Evolutionary conservation across 2,888 invertebrate genomes (phyloP), one percentile per base, ranked within the genome.

Genomic region (Temnothorax unifasciatus): DNA sequence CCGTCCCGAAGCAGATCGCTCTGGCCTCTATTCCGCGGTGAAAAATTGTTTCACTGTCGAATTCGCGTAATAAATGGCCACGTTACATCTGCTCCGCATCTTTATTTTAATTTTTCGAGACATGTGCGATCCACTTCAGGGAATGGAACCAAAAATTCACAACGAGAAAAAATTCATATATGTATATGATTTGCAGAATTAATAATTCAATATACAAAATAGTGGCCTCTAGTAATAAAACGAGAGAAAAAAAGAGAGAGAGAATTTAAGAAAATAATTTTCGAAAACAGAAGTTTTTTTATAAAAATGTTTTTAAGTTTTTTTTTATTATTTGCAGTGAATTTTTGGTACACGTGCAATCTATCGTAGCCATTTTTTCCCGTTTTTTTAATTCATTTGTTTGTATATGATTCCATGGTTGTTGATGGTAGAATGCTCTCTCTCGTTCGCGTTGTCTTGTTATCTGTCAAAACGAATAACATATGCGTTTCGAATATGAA

Each of bases 381-480:
- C 44, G 59, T 79, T 59, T 52, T 41, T 52, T 38, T 34, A 25
- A 47, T 73, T 29, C 29, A 29, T 29, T 29, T 73, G 38, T 81
- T 81, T 81, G 25, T 38, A 38, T 18, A 50, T 73, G 34, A 68
- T 57, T 61, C 44, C 29, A 54, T 54, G n/a, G 29, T 21, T 73
- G 59, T 79, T 79, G 69, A 68, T 77, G 44, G 79, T 47, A 73
- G 34, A 34, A 34, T 59, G 57, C 34, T 44, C 21, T 79, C 47
- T 25, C 38, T 25, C n/a, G 44, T 47, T 59, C 73, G 34, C 25
- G 13, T 61, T 59, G 74, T 73, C 71, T 50, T 81, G 34, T 73
- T 81, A 21, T 81, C 59, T 73, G 79, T 73, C 73, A 73, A 73
- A 81, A 81, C 21, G 57, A 73, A 71, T 57, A 71, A 79, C 77